Evolutionary conservation across 2,113 vertebrate species (phyloP), one percentile per base, ranked within the genome.

Genomic region (Sebastes fasciatus): DNA sequence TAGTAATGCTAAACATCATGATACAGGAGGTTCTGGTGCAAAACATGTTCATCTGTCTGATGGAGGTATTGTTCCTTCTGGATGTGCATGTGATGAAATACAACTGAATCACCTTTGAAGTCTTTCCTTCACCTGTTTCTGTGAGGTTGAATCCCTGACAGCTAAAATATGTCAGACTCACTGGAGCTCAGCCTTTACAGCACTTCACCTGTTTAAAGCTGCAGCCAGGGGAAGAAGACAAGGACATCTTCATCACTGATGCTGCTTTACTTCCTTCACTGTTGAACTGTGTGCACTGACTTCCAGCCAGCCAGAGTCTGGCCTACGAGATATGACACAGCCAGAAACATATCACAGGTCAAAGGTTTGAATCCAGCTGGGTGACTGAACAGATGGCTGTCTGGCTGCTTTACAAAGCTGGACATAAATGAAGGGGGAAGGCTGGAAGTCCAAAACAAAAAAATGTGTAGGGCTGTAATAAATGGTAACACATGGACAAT

Each of bases 191-290:
- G 52, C 43, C 7, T 89, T 74, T 21, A 76, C 49, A 65, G 34
- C 63, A 48, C 62, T 72, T 57, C 61, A 72, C 45, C 66, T 86
- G 61, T 72, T 87, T 71, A 63, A 82, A 79, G 57, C 49, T 75
- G 71, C 60, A 75, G 64, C 54, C 43, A 58, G n/a, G 43, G 6
- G 17, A 66, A 16, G 74, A 63, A 71, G 74, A 76, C 64, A 8
- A 26, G 62, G 43, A 58, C 57, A 54, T 70, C 19, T 8, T 40
- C 54, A 77, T 63, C 4, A 57, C 6, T 52, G 60, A 67, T 16
- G 51, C 51, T 17, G 23, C 67, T 66, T n/a, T 46, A 48, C 26
- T 73, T 72, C 43, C 13, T 65, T 19, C 23, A 43, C 11, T 63
- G 51, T 26, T 17, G 21, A n/a, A 21, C 62, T 48, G n/a, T 61